Percentiles rank a stretch among this genome's conserved stretches.
phyloP scores from a whole-genome alignment of 2,888 invertebrate genomes.

The Taphrorychus bicolor region DNA sequence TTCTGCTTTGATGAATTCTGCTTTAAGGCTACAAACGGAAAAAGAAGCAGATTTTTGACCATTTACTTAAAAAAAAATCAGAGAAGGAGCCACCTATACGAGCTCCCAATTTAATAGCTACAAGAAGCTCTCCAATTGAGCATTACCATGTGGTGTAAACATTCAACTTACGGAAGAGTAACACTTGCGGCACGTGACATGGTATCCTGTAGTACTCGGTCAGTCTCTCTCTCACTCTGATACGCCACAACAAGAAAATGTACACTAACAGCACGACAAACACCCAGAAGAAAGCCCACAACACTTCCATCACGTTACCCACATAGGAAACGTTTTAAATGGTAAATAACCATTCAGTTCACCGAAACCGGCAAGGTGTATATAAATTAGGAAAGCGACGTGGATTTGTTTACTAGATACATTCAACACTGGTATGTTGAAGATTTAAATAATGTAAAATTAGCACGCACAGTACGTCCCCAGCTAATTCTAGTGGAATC shows the following conservation, averaged over 20 bases:
- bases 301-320: constrained; percentile 17
- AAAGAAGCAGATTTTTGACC: no score
- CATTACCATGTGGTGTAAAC: no score
- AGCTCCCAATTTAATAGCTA: no score
- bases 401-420: not conserved
- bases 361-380: not conserved
- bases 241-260: constrained; percentile 38
- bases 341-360: not conserved
- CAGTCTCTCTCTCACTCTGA: constrained; percentile 28
- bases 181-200: not conserved
- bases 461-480: not conserved
- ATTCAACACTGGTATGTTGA: not conserved
- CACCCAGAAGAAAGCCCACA: constrained; percentile 27
- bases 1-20: no score
- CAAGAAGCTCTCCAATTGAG: no score
- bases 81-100: no score
- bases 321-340: not conserved
- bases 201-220: constrained; percentile 28
- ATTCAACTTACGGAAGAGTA: constrained; percentile 10
- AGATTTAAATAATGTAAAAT: not conserved
- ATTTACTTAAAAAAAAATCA: no score
- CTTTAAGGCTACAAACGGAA: no score
- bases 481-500: no score
- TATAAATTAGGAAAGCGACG: not conserved
- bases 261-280: constrained; percentile 37